A percentile compares a stretch with the other conserved stretches of the same genome.
These are phyloP conservation scores for Brachyhypopomus occidentalis DNA, from an alignment of 2,113 vertebrate species.

Conservation along the genomic window DNA sequence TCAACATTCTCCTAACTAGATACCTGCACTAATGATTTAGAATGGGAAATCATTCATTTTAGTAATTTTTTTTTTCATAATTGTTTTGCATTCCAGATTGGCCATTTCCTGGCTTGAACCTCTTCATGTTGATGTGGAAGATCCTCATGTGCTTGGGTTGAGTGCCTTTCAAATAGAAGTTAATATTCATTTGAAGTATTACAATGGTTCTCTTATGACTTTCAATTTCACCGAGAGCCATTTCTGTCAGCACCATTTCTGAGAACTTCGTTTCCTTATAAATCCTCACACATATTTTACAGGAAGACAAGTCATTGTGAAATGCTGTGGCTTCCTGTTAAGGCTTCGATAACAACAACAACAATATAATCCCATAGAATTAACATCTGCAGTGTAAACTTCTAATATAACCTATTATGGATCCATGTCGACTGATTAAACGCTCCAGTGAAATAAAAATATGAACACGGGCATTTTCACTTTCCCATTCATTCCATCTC, in stretches of 20 bases:
- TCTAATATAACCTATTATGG: background rate
- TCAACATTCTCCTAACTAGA: background rate
- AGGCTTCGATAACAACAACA: no score
- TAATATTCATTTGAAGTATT: background rate
- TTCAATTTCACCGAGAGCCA: constrained; percentile 14
- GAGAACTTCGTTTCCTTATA: background rate
- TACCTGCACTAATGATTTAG: background rate
- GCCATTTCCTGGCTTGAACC: background rate
- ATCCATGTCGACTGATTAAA: background rate
- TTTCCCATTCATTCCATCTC: constrained; percentile 4
- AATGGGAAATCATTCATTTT: background rate
- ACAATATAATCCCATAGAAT: background rate
- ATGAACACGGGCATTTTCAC: constrained; percentile 15
- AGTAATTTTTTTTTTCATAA: no score
- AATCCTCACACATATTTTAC: background rate
- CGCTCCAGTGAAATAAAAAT: background rate
- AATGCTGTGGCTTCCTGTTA: background rate
- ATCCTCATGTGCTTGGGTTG: background rate
- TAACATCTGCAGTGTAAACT: background rate
- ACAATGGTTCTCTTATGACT: background rate
- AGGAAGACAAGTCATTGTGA: background rate
- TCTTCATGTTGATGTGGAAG: background rate
- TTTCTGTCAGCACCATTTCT: background rate
- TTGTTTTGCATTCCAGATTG: background rate
- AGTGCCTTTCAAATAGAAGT: background rate